These are phyloP conservation scores for Hydropsyche tenuis DNA, from an alignment of 1,140 invertebrate genomes.

Conservation along the genomic window DNA sequence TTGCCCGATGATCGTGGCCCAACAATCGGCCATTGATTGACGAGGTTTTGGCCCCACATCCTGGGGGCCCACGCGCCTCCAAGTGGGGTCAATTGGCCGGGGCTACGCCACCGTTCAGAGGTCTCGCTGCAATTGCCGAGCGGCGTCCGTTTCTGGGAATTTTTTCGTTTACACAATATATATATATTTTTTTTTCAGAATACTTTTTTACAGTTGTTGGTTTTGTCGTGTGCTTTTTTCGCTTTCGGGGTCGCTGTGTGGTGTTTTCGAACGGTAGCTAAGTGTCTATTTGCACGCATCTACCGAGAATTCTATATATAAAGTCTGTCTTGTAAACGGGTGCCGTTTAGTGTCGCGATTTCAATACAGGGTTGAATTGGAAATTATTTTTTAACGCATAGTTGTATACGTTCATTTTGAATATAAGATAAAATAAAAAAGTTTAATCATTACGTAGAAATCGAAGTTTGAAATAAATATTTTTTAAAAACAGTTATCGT, in stretches of 20 bases:
- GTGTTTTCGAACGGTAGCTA: too few species aligned
- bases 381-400: too few species aligned
- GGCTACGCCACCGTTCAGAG: neutral
- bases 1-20: neutral
- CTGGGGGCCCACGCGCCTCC: slow-evolving; percentile 35
- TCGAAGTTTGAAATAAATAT: too few species aligned
- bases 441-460: too few species aligned
- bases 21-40: slow-evolving; percentile 28
- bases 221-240: too few species aligned
- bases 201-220: too few species aligned
- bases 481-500: too few species aligned
- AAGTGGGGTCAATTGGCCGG: slow-evolving; percentile 37
- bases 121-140: neutral
- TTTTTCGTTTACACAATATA: neutral
- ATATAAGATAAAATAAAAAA: too few species aligned
- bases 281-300: slow-evolving; percentile 3
- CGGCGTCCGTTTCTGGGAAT: neutral
- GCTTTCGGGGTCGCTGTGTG: too few species aligned
- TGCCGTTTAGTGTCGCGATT: slow-evolving; percentile 4
- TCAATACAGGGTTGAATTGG: neutral
- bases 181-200: neutral
- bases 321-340: neutral
- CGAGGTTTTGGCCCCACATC: slow-evolving; percentile 35
- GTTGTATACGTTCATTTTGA: too few species aligned
- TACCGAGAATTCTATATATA: slow-evolving; percentile 17